Evolutionary conservation across 2,113 vertebrate species (phyloP).

Genomic region (Athene noctua): DNA sequence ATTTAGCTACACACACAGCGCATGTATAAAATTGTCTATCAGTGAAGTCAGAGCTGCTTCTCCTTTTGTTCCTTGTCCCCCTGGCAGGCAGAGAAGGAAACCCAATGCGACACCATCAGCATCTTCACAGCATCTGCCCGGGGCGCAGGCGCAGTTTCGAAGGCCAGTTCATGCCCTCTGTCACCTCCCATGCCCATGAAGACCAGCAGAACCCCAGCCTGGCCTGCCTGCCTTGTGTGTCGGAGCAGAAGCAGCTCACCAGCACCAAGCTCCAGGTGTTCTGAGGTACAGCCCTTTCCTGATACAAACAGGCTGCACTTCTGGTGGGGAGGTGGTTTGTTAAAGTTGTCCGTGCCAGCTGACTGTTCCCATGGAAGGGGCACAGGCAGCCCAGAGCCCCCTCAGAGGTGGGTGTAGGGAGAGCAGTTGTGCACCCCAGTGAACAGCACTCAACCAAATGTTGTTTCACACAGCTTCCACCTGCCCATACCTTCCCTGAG

Average conservation of each 20-base stretch:
- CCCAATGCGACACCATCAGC: neutral
- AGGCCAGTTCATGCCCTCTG: neutral
- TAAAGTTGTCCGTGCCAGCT: neutral
- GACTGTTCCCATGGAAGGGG: neutral
- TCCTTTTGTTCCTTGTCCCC: neutral
- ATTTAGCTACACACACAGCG: neutral
- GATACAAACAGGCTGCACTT: neutral
- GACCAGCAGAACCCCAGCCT: neutral
- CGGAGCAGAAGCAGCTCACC: neutral
- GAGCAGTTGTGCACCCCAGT: neutral
- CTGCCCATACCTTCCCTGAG: neutral
- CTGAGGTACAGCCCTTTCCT: neutral
- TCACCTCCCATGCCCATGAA: accelerated
- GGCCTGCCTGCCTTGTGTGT: neutral
- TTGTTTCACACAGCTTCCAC: neutral
- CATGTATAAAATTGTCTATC: neutral
- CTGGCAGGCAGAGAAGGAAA: neutral
- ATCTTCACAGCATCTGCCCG: neutral
- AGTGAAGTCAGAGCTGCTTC: neutral
- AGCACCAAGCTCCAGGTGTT: neutral
- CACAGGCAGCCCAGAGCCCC: neutral
- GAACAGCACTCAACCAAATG: neutral
- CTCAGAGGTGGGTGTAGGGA: neutral
- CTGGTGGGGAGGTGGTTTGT: neutral
- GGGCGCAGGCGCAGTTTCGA: accelerated